These are phyloP conservation scores for Pomacea canaliculata DNA, from an alignment of 2,888 invertebrate species.

Conservation along the genomic window DNA sequence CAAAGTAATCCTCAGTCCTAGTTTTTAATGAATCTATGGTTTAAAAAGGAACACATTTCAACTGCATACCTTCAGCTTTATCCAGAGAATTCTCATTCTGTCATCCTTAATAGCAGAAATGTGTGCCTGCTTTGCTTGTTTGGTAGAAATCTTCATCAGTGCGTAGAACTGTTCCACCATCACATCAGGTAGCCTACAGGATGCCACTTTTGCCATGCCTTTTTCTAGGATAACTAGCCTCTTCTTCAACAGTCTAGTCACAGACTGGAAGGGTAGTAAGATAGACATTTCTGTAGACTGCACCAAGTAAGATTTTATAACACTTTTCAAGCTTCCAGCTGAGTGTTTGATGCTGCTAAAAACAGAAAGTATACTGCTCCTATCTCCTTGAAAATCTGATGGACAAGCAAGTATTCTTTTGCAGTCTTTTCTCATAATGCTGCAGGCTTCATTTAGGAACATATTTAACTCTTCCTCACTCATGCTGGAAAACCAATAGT, in stretches of 20 bases:
- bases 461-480: constrained; percentile 46
- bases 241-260: constrained; percentile 73
- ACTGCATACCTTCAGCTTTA: constrained; percentile 37
- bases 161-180: constrained; percentile 42
- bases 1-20: too few species aligned
- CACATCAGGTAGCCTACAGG: constrained; percentile 60
- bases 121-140: constrained; percentile 28
- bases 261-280: constrained; percentile 74
- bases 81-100: constrained; percentile 35
- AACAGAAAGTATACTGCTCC: constrained; percentile 4
- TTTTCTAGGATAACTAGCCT: constrained; percentile 71
- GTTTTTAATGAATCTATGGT: too few species aligned
- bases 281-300: constrained; percentile 54
- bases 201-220: constrained; percentile 72
- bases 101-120: constrained; percentile 32
- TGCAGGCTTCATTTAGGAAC: constrained; percentile 33
- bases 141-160: constrained; percentile 37
- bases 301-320: constrained; percentile 41
- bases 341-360: constrained; percentile 19
- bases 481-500: constrained; percentile 54
- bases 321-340: constrained; percentile 36
- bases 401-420: not conserved
- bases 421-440: not conserved
- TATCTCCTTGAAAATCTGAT: not conserved
- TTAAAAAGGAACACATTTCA: too few species aligned